A percentile compares a stretch with the other conserved stretches of the same genome.
Evolutionary conservation across 2,113 vertebrate species (phyloP).

Genomic region (Coracopsis vasa): DNA sequence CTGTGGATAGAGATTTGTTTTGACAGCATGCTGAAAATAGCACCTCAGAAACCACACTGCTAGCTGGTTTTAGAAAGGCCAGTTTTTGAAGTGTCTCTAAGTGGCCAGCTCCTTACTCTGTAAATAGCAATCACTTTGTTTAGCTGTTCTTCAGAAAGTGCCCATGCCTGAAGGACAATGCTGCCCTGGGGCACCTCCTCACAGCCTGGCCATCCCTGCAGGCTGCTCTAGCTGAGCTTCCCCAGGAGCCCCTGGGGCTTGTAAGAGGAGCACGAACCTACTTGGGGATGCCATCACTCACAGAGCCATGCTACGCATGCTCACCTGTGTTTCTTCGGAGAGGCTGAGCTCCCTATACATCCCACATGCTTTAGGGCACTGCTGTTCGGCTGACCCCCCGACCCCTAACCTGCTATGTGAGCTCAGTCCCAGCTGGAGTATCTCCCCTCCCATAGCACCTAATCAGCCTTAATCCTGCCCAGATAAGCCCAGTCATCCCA

Average conservation of each 20-base stretch:
- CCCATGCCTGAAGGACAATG: neutral
- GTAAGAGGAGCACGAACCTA: neutral
- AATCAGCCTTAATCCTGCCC: neutral
- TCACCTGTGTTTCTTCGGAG: neutral
- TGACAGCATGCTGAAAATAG: slow-evolving; percentile 49
- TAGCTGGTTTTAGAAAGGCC: neutral
- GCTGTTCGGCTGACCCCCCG: neutral
- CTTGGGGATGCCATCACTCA: neutral
- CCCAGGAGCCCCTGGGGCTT: neutral
- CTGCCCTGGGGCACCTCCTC: neutral
- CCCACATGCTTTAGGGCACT: neutral
- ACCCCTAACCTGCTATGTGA: neutral
- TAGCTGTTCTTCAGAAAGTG: neutral
- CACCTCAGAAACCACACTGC: slow-evolving; percentile 9
- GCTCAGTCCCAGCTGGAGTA: neutral
- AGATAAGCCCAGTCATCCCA: neutral
- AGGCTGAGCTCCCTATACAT: neutral
- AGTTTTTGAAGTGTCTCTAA: neutral
- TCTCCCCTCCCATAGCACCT: neutral
- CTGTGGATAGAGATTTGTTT: slow-evolving; percentile 33
- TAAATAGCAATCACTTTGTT: neutral
- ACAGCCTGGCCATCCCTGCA: neutral
- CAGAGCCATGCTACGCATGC: neutral
- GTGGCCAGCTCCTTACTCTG: neutral
- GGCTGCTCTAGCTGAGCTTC: neutral